phyloP scores from a whole-genome alignment of 2,113 vertebrate genomes.

The Sinocyclocheilus anshuiensis region DNA sequence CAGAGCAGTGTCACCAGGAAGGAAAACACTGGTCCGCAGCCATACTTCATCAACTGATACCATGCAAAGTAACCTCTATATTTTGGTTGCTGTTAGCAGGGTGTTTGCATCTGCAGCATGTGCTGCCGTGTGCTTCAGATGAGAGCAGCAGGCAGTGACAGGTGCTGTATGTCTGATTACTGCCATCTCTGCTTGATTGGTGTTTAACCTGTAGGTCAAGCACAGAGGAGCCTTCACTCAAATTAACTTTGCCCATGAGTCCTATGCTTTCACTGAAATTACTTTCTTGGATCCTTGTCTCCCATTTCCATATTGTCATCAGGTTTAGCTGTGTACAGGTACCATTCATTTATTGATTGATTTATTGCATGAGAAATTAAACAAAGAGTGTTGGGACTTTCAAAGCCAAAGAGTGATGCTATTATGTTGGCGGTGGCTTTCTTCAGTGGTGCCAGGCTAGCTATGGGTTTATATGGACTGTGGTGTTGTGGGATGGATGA shows the following conservation, averaged over 20 bases:
- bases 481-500: background rate
- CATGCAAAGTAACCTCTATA: background rate
- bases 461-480: constrained; percentile 21
- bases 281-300: constrained; percentile 41
- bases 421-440: constrained; percentile 12
- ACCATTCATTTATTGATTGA: constrained; percentile 38
- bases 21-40: background rate
- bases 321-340: background rate
- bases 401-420: background rate
- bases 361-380: constrained; percentile 32
- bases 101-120: background rate
- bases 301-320: constrained; percentile 38
- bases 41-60: background rate
- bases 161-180: constrained; percentile 44
- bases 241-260: constrained; percentile 30
- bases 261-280: constrained; percentile 50
- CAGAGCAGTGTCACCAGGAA: background rate
- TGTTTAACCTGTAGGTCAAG: constrained; percentile 56
- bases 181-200: constrained; percentile 47
- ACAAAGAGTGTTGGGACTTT: constrained; percentile 6
- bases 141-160: constrained; percentile 28
- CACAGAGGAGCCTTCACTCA: constrained; percentile 38
- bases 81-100: background rate
- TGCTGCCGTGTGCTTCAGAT: background rate
- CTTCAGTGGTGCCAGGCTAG: background rate